phyloP scores from a whole-genome alignment of 2,113 vertebrate genomes.

The Cariama cristata region DNA sequence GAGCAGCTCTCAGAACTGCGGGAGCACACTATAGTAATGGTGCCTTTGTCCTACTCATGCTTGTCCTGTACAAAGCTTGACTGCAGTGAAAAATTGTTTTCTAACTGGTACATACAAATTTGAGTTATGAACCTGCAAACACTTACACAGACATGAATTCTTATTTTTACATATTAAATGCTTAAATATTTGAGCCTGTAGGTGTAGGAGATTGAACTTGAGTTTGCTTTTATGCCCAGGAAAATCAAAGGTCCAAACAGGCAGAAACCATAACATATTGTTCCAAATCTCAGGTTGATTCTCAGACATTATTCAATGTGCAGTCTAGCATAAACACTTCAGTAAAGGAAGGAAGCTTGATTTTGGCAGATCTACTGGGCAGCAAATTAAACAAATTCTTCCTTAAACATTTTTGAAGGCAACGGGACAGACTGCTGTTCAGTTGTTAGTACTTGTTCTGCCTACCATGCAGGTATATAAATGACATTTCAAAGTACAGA shows the following conservation, averaged over 20 bases:
- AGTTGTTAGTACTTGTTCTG: not conserved
- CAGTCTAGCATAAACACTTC: not conserved
- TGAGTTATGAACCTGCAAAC: not conserved
- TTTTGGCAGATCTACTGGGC: not conserved
- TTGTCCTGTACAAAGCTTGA: not conserved
- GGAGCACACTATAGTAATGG: not conserved
- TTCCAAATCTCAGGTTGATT: not conserved
- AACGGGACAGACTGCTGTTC: not conserved
- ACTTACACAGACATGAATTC: not conserved
- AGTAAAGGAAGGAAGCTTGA: not conserved
- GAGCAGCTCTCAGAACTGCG: not conserved
- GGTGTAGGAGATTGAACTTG: not conserved
- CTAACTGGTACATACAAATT: not conserved
- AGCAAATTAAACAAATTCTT: conserved; percentile 19
- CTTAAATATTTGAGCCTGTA: not conserved
- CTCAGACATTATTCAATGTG: not conserved
- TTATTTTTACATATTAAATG: not conserved
- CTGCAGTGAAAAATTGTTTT: not conserved
- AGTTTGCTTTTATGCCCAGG: not conserved
- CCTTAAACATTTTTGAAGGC: not conserved
- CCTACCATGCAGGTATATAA: not conserved
- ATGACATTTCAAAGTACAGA: not conserved
- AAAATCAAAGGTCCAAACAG: not conserved
- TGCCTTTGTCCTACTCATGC: not conserved
- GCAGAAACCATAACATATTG: not conserved